A percentile compares a stretch with the other conserved stretches of the same genome.
Conservation (phyloP, 2,888 invertebrate species). For the Crematogaster levior region DNA sequence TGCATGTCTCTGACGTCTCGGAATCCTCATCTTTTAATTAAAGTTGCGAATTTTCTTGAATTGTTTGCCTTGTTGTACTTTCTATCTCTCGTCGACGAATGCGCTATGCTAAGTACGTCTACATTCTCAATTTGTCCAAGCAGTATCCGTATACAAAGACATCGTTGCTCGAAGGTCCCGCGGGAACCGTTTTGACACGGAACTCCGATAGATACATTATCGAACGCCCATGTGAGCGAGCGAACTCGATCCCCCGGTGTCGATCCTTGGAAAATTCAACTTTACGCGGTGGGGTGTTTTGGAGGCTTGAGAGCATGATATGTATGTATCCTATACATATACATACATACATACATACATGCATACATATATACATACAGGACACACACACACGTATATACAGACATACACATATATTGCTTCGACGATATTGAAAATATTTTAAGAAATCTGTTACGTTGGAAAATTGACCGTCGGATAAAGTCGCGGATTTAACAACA, state of each 20-base stretch:
- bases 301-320: slow-evolving; percentile 24
- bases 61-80: slow-evolving; percentile 51
- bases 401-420: background rate
- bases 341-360: background rate
- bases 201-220: slow-evolving; percentile 29
- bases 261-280: slow-evolving; percentile 52
- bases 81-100: background rate
- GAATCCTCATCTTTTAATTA: slow-evolving; percentile 70
- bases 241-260: slow-evolving; percentile 37
- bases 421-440: slow-evolving; percentile 50
- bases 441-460: slow-evolving; percentile 54
- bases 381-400: too few species aligned
- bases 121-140: slow-evolving; percentile 25
- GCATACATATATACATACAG: background rate
- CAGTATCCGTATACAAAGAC: slow-evolving; percentile 24
- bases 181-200: slow-evolving; percentile 27
- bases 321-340: background rate
- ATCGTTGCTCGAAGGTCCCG: background rate
- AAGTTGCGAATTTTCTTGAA: slow-evolving; percentile 66
- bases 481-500: slow-evolving; percentile 54
- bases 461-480: slow-evolving; percentile 42
- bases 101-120: slow-evolving; percentile 20
- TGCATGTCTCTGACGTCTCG: slow-evolving; percentile 46
- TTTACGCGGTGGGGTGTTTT: slow-evolving; percentile 14
- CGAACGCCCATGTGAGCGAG: slow-evolving; percentile 33